Base-by-base conservation (phyloP, 2,797 vertebrate genomes). In the Setipinna tenuifilis region DNA sequence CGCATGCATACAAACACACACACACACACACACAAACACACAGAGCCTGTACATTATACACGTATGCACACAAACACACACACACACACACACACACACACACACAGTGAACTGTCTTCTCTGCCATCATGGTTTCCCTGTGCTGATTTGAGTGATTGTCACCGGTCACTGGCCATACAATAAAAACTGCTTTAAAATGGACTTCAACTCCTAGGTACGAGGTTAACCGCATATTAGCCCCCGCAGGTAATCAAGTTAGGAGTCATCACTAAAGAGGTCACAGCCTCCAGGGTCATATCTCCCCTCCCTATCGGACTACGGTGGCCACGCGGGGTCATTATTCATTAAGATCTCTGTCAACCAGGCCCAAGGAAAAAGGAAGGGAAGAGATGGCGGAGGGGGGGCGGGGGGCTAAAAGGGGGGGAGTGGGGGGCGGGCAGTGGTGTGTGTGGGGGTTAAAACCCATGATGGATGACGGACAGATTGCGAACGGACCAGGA, bases 401-500 rank as follows among this genome's bases (percentile, higher is more conserved):
- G 48, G 83, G 62, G 61, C 81, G 35, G 5, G n/a, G 21, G 59
- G 7, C 7, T n/a, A n/a, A n/a, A n/a, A n/a, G n/a, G 6, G 59
- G 2, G 62, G 23, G 23, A 41, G 58, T 68, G 87, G 75, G 85
- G 48, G 75, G 83, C 81, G 85, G 31, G 41, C 81, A 61, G 78
- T 85, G 35, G n/a, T n/a, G n/a, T n/a, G n/a, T n/a, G 35, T 41
- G 35, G 35, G 35, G 35, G 2, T 41, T 17, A 9, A 68, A 80
- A 9, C 48, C 82, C 71, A 87, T 92, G 89, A 92, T 91, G 89
- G 91, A 92, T 93, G 91, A 94, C 91, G 91, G 93, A 82, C 90
- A 87, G 85, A 25, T 85, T 92, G 87, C 86, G 88, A 88, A 83
- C 84, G 89, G 86, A 84, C 92, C 93, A 95, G 95, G 95, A 95